Base-by-base conservation (phyloP, 2,888 invertebrate species). In the Teinopalpus imperialis region DNA sequence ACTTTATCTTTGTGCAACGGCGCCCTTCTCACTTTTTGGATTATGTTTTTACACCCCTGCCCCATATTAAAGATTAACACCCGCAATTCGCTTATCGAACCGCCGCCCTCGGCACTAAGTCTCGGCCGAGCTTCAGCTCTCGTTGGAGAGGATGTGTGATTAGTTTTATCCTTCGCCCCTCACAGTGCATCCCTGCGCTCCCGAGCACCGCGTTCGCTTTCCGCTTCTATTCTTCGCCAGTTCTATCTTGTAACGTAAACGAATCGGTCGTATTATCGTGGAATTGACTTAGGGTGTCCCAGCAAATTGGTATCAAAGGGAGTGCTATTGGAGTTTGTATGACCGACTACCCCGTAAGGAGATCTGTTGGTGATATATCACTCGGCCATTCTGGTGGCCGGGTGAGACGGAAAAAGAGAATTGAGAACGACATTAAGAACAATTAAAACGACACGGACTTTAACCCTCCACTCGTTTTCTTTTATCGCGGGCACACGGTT, bases 101-200 rank as follows among this genome's bases (percentile, higher is more conserved):
- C 44, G 43, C 34, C 40, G 14, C 1, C 20, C 9, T 36, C 47
- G 51, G 40, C 49, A 47, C 37, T 29, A 43, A 44, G 36, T 37
- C 32, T 8, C 47, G 56, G 41, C 57, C 49, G 47, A n/a, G n/a
- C n/a, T n/a, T 53, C 54, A 2, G 16, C 58, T 64, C 53, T 48
- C 62, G 48, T 61, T 64, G 67, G 70, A 81, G 74, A 76, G 85
- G 72, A 81, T 80, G 80, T 78, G 79, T 82, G 85, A 87, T 85
- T 86, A 86, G 85, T 85, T 86, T 79, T 82, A 85, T 81, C 78
- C 71, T 78, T 76, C 72, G 66, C 72, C 72, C 71, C 73, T 67
- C 61, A 45, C 43, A 52, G 56, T 54, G 51, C 53, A 45, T 53
- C 61, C 56, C 53, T 43, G 49, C 53, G 53, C 52, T 60, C 58